These are phyloP conservation scores for Plectrocnemia conspersa DNA, from an alignment of 1,140 invertebrate genomes.

Conservation along the genomic window DNA sequence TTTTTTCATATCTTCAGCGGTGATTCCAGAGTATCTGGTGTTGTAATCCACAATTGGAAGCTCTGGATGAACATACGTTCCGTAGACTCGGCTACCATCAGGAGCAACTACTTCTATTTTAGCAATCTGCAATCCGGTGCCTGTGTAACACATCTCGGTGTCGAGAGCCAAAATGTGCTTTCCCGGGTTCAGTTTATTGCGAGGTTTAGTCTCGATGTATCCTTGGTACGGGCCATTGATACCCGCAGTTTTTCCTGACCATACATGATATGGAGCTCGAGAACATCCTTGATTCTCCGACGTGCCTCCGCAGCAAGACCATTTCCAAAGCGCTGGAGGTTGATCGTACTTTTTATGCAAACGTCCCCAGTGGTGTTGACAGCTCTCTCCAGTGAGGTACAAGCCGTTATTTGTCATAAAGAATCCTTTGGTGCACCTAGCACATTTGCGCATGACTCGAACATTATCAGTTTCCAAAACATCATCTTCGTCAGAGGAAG, in stretches of 20 bases:
- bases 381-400: conserved; percentile 64
- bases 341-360: conserved; percentile 40
- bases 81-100: conserved; percentile 71
- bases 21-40: conserved; percentile 81
- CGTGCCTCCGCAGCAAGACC: conserved; percentile 51
- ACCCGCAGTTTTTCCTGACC: conserved; percentile 62
- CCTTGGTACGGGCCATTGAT: conserved; percentile 65
- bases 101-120: conserved; percentile 74
- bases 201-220: conserved; percentile 56
- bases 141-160: conserved; percentile 91
- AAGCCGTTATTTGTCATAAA: conserved; percentile 60
- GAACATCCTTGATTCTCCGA: conserved; percentile 57
- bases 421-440: conserved; percentile 68
- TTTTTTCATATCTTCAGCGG: conserved; percentile 58
- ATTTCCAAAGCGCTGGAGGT: conserved; percentile 32
- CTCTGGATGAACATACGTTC: conserved; percentile 73
- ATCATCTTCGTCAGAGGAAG: conserved; percentile 50
- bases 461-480: conserved; percentile 39
- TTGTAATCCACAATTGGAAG: conserved; percentile 78
- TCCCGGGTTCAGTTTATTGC: conserved; percentile 42
- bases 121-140: conserved; percentile 73
- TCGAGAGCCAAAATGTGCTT: conserved; percentile 71
- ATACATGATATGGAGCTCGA: conserved; percentile 64
- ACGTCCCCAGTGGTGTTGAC: conserved; percentile 79
- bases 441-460: conserved; percentile 58